Conservation (phyloP, 2,888 invertebrate species). For the Cantharis rustica region DNA sequence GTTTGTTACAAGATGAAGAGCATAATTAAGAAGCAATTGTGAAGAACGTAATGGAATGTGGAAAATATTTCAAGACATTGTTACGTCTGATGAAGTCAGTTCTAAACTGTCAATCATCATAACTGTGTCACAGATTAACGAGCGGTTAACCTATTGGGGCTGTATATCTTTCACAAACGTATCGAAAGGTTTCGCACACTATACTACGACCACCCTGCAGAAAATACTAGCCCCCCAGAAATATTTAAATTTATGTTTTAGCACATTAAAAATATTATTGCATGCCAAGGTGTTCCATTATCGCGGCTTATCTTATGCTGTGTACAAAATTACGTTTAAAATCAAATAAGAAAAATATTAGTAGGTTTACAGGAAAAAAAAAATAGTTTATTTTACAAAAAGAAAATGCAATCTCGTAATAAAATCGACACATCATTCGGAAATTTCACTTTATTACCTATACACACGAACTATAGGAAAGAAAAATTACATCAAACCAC, state of each 20-base stretch:
- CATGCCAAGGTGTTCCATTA: background rate
- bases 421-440: background rate
- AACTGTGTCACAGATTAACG: background rate
- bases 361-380: background rate
- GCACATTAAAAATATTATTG: background rate
- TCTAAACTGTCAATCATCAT: background rate
- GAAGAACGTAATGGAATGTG: background rate
- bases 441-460: slow-evolving; percentile 6
- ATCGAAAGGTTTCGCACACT: background rate
- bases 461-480: slow-evolving; percentile 9
- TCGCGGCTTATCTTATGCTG: background rate
- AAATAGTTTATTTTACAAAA: background rate
- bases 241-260: background rate
- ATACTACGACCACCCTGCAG: background rate
- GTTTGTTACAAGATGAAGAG: background rate
- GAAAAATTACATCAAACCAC: slow-evolving; percentile 12
- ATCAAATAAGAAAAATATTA: background rate
- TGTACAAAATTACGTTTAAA: background rate
- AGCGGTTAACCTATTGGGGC: background rate
- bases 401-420: background rate
- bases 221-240: background rate
- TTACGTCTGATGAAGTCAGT: background rate
- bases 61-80: background rate
- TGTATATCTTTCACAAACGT: background rate
- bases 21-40: background rate